Percentiles rank a stretch among this genome's conserved stretches.
These are phyloP conservation scores for Propithecus deckenii DNA, from an alignment of 2,797 vertebrate species.

Conservation along the genomic window DNA sequence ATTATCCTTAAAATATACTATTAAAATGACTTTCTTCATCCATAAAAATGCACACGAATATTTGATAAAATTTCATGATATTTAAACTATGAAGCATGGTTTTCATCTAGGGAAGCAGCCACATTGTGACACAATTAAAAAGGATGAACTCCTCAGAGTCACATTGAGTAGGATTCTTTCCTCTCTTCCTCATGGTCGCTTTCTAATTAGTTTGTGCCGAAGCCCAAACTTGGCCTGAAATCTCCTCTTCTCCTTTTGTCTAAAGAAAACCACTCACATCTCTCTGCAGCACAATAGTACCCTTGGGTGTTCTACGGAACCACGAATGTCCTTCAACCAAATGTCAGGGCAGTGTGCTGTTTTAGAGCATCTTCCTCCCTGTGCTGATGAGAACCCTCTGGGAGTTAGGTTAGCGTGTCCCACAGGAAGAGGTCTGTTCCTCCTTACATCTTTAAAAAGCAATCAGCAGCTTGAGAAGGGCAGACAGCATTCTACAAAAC, in stretches of 20 bases:
- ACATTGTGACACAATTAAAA: constrained; percentile 6
- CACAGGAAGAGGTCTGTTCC: neutral
- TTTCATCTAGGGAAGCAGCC: constrained; percentile 35
- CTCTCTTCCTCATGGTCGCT: constrained; percentile 2
- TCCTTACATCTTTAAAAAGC: neutral
- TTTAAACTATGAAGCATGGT: constrained; percentile 48
- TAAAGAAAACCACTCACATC: neutral
- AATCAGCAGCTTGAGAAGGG: neutral
- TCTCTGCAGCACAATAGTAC: neutral
- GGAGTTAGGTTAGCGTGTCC: neutral
- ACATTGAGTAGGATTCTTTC: neutral
- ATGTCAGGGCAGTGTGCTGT: neutral
- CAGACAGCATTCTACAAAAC: neutral
- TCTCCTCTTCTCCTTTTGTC: neutral
- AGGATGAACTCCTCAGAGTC: neutral
- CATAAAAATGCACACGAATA: constrained; percentile 31
- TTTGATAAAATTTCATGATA: constrained; percentile 64
- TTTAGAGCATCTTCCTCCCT: neutral
- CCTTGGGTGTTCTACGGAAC: neutral
- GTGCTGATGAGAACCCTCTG: neutral
- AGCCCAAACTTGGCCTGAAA: constrained; percentile 44
- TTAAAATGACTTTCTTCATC: constrained; percentile 74
- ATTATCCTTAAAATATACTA: constrained; percentile 79
- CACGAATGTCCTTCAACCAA: constrained; percentile 30
- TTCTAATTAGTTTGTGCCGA: constrained; percentile 60